Percentiles rank a stretch among this genome's conserved stretches.
phyloP scores from a whole-genome alignment of 2,113 vertebrate genomes.

The Leptobrachium ailaonicum region DNA sequence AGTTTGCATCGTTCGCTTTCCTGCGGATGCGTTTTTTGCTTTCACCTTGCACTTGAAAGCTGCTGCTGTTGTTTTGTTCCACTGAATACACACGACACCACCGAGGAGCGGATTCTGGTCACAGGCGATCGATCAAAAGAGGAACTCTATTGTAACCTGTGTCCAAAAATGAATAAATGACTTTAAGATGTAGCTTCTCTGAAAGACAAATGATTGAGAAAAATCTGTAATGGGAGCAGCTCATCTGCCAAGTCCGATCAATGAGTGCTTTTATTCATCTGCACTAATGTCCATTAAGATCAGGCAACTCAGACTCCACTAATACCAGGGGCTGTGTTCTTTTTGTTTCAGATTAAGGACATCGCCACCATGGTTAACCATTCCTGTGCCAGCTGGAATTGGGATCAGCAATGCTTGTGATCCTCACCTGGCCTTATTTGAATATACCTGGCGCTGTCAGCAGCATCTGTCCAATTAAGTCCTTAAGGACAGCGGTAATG shows the following conservation, averaged over 20 bases:
- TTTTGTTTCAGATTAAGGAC: neutral
- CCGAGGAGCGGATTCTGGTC: neutral
- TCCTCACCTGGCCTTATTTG: neutral
- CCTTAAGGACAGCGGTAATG: too few species aligned
- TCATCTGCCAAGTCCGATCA: slow-evolving; percentile 14
- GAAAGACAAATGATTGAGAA: slow-evolving; percentile 33
- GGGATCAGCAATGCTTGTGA: neutral
- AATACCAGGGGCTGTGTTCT: neutral
- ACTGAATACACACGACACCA: neutral
- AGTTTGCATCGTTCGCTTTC: too few species aligned
- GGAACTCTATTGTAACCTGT: neutral
- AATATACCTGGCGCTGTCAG: too few species aligned
- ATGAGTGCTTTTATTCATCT: slow-evolving; percentile 28
- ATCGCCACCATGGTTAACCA: neutral
- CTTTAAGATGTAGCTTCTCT: slow-evolving; percentile 1
- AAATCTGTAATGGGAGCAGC: slow-evolving; percentile 9
- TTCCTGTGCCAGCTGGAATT: neutral
- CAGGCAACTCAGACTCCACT: neutral
- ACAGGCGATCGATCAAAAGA: slow-evolving; percentile 12
- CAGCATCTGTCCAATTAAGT: too few species aligned
- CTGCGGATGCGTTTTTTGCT: too few species aligned
- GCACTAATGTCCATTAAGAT: slow-evolving; percentile 14
- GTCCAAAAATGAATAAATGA: slow-evolving; percentile 31
- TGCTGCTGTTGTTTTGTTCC: too few species aligned
- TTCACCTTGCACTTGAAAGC: neutral